These are phyloP conservation scores for Psilopsiagon aurifrons DNA, from an alignment of 2,113 vertebrate species.

Conservation along the genomic window DNA sequence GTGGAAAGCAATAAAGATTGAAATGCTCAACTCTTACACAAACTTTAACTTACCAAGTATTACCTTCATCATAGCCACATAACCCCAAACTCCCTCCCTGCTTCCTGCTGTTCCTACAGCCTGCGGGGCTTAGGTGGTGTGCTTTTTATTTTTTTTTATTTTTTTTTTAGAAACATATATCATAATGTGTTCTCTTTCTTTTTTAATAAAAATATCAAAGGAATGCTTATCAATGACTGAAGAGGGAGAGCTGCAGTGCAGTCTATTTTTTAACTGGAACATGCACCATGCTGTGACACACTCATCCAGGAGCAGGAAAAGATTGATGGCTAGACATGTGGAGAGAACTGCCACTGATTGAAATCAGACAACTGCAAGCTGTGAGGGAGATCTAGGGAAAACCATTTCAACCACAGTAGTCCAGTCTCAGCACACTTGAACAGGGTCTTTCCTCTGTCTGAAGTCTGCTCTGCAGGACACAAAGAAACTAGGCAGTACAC, in stretches of 20 bases:
- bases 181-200: conserved; percentile 72
- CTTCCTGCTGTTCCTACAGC: not conserved
- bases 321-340: conserved; percentile 86
- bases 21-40: not conserved
- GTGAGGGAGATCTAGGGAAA: conserved; percentile 76
- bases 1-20: not conserved
- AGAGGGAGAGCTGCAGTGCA: conserved; percentile 39
- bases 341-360: conserved; percentile 81
- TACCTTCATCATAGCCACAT: not conserved
- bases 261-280: conserved; percentile 81
- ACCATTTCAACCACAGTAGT: conserved; percentile 76
- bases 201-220: conserved; percentile 81
- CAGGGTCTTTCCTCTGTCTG: conserved; percentile 59
- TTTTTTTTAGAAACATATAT: conserved; percentile 49
- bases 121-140: not conserved
- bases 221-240: conserved; percentile 71
- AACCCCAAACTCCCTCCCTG: not conserved
- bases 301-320: conserved; percentile 76
- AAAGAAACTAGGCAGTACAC: conserved; percentile 13
- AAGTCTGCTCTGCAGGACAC: conserved; percentile 40
- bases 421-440: conserved; percentile 65
- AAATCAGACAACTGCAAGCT: conserved; percentile 86
- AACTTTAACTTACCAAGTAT: not conserved
- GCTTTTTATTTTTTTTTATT: not conserved
- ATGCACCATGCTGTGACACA: conserved; percentile 77